Base-by-base conservation (phyloP, 2,888 invertebrate species). In the Lasioglossum vierecki region DNA sequence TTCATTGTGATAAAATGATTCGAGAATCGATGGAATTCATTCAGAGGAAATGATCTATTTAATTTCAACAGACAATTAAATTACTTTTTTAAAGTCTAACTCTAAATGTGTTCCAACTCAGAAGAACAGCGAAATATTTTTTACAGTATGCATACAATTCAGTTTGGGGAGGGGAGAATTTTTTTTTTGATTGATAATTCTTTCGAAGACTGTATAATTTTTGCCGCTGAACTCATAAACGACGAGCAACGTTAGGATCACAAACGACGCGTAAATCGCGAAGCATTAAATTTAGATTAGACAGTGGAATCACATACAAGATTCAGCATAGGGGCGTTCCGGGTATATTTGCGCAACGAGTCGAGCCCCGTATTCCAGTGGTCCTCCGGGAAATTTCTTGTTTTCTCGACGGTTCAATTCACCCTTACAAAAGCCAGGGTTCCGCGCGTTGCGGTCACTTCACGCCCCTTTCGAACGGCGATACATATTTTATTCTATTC, bases 301-400 rank as follows among this genome's bases (percentile, higher is more conserved):
- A 75, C 79, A 46, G 63, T 73, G 63, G 79, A 76, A 88, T 87
- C 87, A 76, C 70, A 83, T 83, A 71, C 83, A 90, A 83, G 79
- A 90, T 90, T 90, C 84, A 88, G 60, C 49, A 79, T 26, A 78
- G 73, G 73, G 75, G 72, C 76, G 80, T 79, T 82, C 80, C 41
- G 79, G 81, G 89, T 80, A 60, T 85, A 86, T 90, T 85, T 85
- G 72, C 79, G 35, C 46, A 70, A 53, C 35, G 76, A 79, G 60
- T 76, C 71, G 73, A 63, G 70, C 66, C 79, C 66, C 71, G 77
- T 88, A 74, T 85, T 87, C 70, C 89, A 87, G 82, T 44, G 78
- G 85, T 79, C 89, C 89, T 82, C 63, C 82, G 89, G 89, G 89
- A 90, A 90, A 89, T 89, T 87, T 87, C 85, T 85, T 74, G 81